Base-by-base conservation (phyloP, 1,140 invertebrate species). In the Sweltsa coloradensis region DNA sequence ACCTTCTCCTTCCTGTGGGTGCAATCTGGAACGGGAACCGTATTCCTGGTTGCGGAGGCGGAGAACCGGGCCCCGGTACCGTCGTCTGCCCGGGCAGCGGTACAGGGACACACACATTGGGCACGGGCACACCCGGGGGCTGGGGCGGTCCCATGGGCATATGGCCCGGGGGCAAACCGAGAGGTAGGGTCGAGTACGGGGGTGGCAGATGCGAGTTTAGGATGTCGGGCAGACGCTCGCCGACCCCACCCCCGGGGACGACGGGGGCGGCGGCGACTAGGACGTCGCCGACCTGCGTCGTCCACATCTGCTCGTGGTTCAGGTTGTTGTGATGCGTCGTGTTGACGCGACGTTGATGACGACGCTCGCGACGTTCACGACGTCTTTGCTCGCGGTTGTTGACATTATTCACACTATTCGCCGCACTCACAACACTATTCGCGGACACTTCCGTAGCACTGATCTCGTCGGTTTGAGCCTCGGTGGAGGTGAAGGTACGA, bases 161-260 rank as follows among this genome's bases (percentile, higher is more conserved):
- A n/a, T n/a, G n/a, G n/a, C n/a, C n/a, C 41, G 16, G 47, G 41
- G 21, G 48, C 25, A 34, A 34, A 22, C 41, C 45, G 23, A 56
- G 41, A 16, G 70, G 61, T 45, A 67, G 41, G 6, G 64, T 61
- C 3, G 66, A 63, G 43, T 67, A 67, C 6, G 69, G 68, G 6
- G 68, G 68, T 23, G 68, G 65, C 27, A 70, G 57, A 54, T 72
- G 70, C 4, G 69, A 70, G 52, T 72, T 65, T 5, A 73, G 59
- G 22, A 73, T 61, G 53, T 73, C 71, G 4, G 71, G 69, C 19
- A 73, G 55, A 13, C 62, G 54, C 9, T 64, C 63, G 7, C 46
- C 42, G 14, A 42, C 29, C 21, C 39, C 34, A 18, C 43, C 36
- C 9, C 43, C 41, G 27, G 46, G 44, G 44, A 29, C 52, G 53